Percentiles rank a stretch among this genome's conserved stretches.
Evolutionary conservation across 2,113 vertebrate species (phyloP).

Genomic region (Microtus richardsoni): DNA sequence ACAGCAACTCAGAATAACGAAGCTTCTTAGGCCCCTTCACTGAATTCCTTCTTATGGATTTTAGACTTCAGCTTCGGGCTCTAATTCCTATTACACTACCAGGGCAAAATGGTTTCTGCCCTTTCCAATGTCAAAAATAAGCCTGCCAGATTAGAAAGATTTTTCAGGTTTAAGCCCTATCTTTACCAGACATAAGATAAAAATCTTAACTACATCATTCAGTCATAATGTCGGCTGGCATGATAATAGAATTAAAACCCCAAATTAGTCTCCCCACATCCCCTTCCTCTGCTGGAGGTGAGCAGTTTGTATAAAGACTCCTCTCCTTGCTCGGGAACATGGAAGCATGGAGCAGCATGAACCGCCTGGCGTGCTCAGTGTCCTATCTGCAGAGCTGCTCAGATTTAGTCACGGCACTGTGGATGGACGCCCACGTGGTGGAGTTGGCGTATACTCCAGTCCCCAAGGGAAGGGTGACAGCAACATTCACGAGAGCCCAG

Average conservation of each 20-base stretch:
- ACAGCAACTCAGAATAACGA: conserved; percentile 65
- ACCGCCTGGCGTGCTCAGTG: background rate
- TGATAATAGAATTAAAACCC: conserved; percentile 76
- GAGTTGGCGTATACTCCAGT: background rate
- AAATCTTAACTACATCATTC: conserved; percentile 70
- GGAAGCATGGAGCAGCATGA: background rate
- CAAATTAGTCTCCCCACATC: conserved; percentile 8
- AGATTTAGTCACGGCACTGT: background rate
- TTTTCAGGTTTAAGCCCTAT: conserved; percentile 71
- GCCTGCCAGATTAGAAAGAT: conserved; percentile 76
- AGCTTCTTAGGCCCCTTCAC: conserved; percentile 51
- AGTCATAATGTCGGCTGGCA: conserved; percentile 77
- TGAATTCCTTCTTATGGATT: conserved; percentile 38
- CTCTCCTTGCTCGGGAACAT: background rate
- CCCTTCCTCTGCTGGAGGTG: background rate
- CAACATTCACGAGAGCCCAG: background rate
- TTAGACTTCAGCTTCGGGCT: conserved; percentile 54
- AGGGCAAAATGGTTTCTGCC: conserved; percentile 73
- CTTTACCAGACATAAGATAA: conserved; percentile 77
- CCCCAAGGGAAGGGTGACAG: background rate
- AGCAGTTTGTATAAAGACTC: conserved; percentile 48
- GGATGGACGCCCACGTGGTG: background rate
- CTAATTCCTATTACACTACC: conserved; percentile 58
- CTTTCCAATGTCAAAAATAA: conserved; percentile 61
- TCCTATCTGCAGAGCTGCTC: background rate